Conservation (phyloP, 2,113 vertebrate genomes). For the Bombycilla garrulus region DNA sequence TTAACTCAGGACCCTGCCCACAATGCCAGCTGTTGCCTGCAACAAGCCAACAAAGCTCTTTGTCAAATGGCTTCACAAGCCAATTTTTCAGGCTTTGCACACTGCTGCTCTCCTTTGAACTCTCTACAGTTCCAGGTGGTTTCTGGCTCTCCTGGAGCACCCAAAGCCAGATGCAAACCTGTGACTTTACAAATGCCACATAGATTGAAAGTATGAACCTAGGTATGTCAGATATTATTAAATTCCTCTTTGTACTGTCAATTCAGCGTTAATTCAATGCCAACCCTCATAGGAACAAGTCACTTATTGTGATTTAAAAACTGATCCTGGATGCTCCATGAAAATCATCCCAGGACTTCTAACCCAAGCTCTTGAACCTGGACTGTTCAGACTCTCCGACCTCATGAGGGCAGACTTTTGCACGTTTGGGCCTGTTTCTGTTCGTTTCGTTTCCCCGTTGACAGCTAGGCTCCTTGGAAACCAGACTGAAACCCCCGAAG, state of each 20-base stretch:
- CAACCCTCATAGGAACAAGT: rapidly evolving
- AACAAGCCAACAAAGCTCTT: background rate
- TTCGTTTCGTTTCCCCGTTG: background rate
- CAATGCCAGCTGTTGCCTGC: background rate
- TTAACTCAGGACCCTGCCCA: background rate
- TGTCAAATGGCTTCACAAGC: background rate
- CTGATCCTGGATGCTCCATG: background rate
- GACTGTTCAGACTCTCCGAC: background rate
- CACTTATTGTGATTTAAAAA: background rate
- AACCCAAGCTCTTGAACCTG: background rate
- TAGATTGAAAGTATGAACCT: background rate
- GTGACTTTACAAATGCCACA: background rate
- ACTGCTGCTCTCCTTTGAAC: background rate
- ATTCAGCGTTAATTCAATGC: background rate
- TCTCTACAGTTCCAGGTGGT: background rate
- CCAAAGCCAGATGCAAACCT: background rate
- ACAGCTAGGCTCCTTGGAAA: background rate
- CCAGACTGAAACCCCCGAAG: rapidly evolving
- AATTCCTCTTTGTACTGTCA: background rate
- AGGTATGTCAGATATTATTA: background rate
- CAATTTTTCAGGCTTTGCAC: background rate
- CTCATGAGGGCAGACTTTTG: background rate
- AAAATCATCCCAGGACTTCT: background rate
- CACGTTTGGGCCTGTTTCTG: background rate
- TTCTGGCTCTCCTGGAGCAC: background rate